Evolutionary conservation across 2,888 invertebrate genomes (phyloP).

Genomic region (Chironomus tentans): DNA sequence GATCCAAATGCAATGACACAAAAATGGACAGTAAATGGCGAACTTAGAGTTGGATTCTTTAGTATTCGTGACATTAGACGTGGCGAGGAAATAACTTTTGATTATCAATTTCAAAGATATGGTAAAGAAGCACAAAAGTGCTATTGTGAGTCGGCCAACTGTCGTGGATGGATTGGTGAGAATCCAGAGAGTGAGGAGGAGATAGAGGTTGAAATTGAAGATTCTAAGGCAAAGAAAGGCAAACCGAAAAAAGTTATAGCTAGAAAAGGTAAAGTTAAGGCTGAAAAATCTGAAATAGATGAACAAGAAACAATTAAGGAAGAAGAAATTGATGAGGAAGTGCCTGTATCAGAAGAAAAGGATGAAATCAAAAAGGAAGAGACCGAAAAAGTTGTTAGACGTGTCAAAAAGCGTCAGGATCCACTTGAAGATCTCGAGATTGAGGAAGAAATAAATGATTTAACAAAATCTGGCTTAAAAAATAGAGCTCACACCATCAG

Average conservation of each 20-base stretch:
- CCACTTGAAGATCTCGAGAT: constrained; percentile 54
- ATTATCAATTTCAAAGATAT: constrained; percentile 96
- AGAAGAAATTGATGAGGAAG: neutral
- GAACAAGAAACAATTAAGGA: constrained; percentile 33
- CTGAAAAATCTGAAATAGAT: constrained; percentile 25
- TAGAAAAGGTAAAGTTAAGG: constrained; percentile 1
- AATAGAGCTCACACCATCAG: constrained; percentile 85
- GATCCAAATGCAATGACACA: constrained; percentile 98
- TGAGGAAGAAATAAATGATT: constrained; percentile 79
- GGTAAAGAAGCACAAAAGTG: constrained; percentile 97
- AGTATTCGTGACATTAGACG: constrained; percentile 69
- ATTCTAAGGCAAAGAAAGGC: constrained; percentile 25
- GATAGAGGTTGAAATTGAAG: constrained; percentile 41
- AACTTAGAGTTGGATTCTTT: constrained; percentile 94
- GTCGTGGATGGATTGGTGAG: constrained; percentile 93
- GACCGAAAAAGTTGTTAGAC: constrained; percentile 30
- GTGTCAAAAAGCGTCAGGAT: constrained; percentile 41
- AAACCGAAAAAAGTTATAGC: constrained; percentile 29
- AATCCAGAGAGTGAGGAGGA: constrained; percentile 61
- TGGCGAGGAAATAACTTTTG: constrained; percentile 96
- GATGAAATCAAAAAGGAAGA: constrained; percentile 28
- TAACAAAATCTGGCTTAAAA: constrained; percentile 69
- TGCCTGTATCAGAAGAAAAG: constrained; percentile 3
- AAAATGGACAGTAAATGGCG: constrained; percentile 92
- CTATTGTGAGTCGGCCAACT: constrained; percentile 80